Evolutionary conservation across 2,888 invertebrate species (phyloP).

Genomic region (Amiota minor): DNA sequence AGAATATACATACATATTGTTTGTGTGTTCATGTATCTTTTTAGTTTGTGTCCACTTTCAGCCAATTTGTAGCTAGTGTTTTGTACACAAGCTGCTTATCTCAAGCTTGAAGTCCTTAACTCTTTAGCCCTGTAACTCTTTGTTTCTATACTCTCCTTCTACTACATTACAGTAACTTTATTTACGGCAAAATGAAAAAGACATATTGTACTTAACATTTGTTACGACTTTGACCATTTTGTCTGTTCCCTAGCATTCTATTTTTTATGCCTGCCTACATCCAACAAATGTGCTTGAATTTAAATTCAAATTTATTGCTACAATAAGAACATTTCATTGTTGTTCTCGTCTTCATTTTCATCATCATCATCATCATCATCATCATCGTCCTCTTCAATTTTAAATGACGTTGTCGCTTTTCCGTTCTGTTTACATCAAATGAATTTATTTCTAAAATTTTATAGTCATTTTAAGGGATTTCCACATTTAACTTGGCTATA

Average conservation of each 20-base stretch:
- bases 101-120: constrained; percentile 13
- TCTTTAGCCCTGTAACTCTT: constrained; percentile 3
- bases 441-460: constrained; percentile 20
- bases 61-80: constrained; percentile 47
- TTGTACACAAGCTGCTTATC: constrained; percentile 20
- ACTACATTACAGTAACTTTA: constrained; percentile 10
- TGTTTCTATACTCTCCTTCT: background rate
- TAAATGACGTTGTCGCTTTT: background rate
- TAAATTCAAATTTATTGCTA: constrained; percentile 54
- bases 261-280: background rate
- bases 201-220: constrained; percentile 30
- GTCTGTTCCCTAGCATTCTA: background rate
- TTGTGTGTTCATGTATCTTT: background rate
- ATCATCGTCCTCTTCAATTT: background rate
- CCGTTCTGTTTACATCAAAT: background rate
- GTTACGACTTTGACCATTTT: constrained; percentile 19
- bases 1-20: no score
- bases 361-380: background rate
- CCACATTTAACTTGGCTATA: background rate
- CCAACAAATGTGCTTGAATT: constrained; percentile 46
- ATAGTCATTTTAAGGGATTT: background rate
- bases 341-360: no score
- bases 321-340: constrained; percentile 52
- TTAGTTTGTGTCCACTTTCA: constrained; percentile 41
- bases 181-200: constrained; percentile 14